These are phyloP conservation scores for Pleuronectes platessa DNA, from an alignment of 2,113 vertebrate genomes.

Conservation along the genomic window DNA sequence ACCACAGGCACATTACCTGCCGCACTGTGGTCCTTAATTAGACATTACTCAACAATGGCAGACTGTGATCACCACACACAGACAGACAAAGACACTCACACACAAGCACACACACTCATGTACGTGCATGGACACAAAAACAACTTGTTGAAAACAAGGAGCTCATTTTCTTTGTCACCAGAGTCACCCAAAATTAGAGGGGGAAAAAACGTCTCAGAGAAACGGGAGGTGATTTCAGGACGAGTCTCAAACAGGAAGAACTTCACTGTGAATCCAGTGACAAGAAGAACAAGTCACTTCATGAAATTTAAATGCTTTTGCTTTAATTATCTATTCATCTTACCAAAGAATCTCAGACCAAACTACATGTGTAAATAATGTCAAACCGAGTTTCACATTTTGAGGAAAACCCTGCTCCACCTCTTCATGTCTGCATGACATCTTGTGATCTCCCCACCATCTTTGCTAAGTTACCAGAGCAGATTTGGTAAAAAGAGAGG, in stretches of 20 bases:
- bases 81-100: neutral
- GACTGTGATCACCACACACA: constrained; percentile 58
- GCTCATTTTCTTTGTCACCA: constrained; percentile 39
- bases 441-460: neutral
- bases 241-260: neutral
- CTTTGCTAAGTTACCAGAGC: neutral
- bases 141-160: neutral
- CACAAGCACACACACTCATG: neutral
- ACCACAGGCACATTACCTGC: constrained; percentile 68
- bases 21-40: constrained; percentile 73
- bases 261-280: neutral
- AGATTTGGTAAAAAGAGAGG: neutral
- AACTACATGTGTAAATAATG: neutral
- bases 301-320: neutral
- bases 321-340: neutral
- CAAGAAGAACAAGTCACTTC: neutral
- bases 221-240: neutral
- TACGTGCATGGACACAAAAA: neutral
- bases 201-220: neutral
- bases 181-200: neutral
- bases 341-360: neutral
- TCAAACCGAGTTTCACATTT: neutral
- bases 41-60: constrained; percentile 72
- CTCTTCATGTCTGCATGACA: constrained; percentile 13
- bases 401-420: no score